Evolutionary conservation across 1,140 invertebrate genomes (phyloP), one percentile per base, ranked within the genome.

Genomic region (Druon quercuslanigerum): DNA sequence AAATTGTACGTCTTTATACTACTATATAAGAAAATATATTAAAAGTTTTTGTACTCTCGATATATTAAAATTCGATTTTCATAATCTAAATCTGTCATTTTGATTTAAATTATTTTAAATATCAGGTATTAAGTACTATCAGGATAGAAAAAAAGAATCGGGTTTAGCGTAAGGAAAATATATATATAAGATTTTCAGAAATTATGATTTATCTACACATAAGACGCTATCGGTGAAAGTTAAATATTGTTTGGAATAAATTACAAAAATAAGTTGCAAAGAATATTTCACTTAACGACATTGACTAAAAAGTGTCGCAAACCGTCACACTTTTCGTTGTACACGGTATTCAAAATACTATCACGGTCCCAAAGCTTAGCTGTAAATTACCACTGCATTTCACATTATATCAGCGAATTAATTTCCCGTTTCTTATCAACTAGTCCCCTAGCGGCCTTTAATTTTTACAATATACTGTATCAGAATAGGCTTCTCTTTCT

Each of bases 171-270:
- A 0, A 33, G 20, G 20, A 66, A 66, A n/a, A 33, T 40, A 66
- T 56, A 25, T 25, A 25, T 40, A 40, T 16, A 13, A 66, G n/a
- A 40, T 40, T 66, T 66, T 66, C 57, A 66, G 57, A 66, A 66
- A 66, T 66, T 16, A 66, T 66, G 33, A 66, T 66, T 66, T 66
- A 66, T 66, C 33, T 66, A 66, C 25, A 66, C 57, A 40, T 40
- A 13, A 66, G 40, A 66, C 13, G 8, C 40, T n/a, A 66, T 16
- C 25, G 14, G 7, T 40, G 33, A 14, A 14, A 14, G n/a, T 66
- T 66, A 20, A 66, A 66, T 13, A 66, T 40, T 66, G 4, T 33
- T 33, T 33, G 40, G 33, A 66, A 66, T 66, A 66, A 66, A 40
- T 66, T 66, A 66, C 57, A 66, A 66, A 40, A 40, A 40, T 66